Conservation (phyloP, 2,113 vertebrate genomes). For the Pelecanoides urinatrix region DNA sequence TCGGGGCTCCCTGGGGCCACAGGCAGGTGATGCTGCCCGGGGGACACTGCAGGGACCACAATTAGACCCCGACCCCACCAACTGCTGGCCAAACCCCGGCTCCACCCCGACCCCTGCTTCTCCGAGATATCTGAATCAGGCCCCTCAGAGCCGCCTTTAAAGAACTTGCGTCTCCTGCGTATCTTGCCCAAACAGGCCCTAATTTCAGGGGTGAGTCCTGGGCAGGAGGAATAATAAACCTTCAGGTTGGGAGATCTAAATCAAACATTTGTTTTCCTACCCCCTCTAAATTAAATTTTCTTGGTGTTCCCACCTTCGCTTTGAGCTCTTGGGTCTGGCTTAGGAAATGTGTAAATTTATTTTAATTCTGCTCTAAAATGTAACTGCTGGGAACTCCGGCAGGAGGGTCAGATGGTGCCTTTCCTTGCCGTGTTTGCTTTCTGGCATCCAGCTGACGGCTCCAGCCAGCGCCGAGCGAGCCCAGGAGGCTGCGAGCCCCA, state of each 20-base stretch:
- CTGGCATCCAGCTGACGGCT: conserved; percentile 15
- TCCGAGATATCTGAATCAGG: fast-evolving
- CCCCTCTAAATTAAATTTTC: neutral
- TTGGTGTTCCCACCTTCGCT: neutral
- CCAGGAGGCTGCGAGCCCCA: neutral
- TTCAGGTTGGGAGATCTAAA: neutral
- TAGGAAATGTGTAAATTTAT: neutral
- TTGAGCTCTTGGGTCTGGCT: neutral
- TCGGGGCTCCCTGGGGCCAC: fast-evolving
- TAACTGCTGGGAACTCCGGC: neutral
- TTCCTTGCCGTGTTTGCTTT: conserved; percentile 3
- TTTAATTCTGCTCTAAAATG: neutral
- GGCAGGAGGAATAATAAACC: neutral
- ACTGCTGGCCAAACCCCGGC: fast-evolving
- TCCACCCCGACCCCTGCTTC: neutral
- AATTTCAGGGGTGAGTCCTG: neutral
- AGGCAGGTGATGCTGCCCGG: fast-evolving
- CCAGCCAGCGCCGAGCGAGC: neutral
- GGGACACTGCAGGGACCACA: fast-evolving
- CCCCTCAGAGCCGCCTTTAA: neutral
- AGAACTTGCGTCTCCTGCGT: fast-evolving
- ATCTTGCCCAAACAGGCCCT: conserved; percentile 26
- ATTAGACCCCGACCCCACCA: neutral
- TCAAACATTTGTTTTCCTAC: neutral
- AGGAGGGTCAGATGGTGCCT: conserved; percentile 27